Base-by-base conservation (phyloP, 1,140 invertebrate genomes). In the Calephelis virginiensis region DNA sequence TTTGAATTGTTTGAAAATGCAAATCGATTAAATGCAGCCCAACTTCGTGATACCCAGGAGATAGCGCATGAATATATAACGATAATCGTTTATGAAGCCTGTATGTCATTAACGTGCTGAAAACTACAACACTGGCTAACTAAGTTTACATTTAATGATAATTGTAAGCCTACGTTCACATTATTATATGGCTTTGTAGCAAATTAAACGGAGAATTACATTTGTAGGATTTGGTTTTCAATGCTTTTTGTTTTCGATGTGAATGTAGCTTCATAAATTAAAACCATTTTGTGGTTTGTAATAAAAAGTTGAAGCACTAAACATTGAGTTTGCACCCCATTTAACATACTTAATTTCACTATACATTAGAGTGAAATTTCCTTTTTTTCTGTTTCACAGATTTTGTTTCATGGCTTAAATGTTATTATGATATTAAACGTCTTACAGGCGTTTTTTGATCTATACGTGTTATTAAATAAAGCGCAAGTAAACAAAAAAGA, bases 61-160 rank as follows among this genome's bases (percentile, higher is more conserved):
- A 59, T 38, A n/a, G 56, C 56, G 38, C 56, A 59, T 59, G 56
- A 59, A 59, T 59, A 59, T 59, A 59, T 59, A 59, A 59, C 28
- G 56, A 59, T 59, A 59, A 59, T 59, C 56, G 56, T 59, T 59
- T 59, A 59, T 59, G 56, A 59, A 59, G 56, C 37, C 56, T 59
- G 56, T 59, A 59, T 59, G 56, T 59, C 56, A 59, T 59, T 59
- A 59, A 59, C 56, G 28, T 28, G 38, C 37, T 59, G 53, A 59
- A 59, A 59, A 59, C 56, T 59, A 59, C 56, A 37, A 28, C 56
- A 37, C 17, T 59, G 56, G 56, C 28, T 59, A 59, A 59, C 53
- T 59, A 37, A 59, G 53, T 59, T 59, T 59, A 59, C 53, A 59
- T 59, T 59, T 59, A 59, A 59, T 59, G 53, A 59, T 59, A 59